phyloP scores from a whole-genome alignment of 2,888 invertebrate genomes.

The Parascotia fuliginaria region DNA sequence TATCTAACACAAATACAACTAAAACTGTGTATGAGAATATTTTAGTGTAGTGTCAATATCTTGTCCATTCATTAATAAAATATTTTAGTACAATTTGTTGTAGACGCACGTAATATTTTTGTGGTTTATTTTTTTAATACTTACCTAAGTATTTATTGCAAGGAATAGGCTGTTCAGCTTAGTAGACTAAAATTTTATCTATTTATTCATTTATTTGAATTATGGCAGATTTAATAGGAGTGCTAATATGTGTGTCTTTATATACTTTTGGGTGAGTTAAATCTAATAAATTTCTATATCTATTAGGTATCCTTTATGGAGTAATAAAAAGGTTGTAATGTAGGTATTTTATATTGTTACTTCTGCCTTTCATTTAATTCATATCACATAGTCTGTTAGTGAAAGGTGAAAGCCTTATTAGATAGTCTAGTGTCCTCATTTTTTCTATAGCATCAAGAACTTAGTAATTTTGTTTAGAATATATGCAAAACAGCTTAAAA shows the following conservation, averaged over 20 bases:
- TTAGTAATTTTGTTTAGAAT: too few species aligned
- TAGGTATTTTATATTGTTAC: too few species aligned
- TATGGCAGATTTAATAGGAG: constrained; percentile 58
- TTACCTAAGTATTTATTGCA: constrained; percentile 1
- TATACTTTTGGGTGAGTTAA: constrained; percentile 68
- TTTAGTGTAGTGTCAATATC: constrained; percentile 22
- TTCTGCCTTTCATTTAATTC: too few species aligned
- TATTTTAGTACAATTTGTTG: constrained; percentile 14
- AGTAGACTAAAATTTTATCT: constrained; percentile 18
- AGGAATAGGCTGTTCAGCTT: constrained; percentile 14
- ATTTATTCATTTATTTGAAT: constrained; percentile 25
- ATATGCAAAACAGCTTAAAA: too few species aligned
- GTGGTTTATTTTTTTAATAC: constrained; percentile 16
- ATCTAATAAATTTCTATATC: background rate
- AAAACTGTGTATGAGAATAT: constrained; percentile 4
- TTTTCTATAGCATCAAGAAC: too few species aligned
- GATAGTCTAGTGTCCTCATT: too few species aligned
- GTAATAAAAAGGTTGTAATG: background rate
- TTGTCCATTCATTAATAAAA: constrained; percentile 24
- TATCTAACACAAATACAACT: constrained; percentile 18
- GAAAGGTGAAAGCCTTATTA: too few species aligned
- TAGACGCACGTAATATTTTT: constrained; percentile 18
- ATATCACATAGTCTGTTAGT: too few species aligned
- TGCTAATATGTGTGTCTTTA: constrained; percentile 61
- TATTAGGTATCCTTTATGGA: background rate